Percentiles rank a stretch among this genome's conserved stretches.
phyloP scores from a whole-genome alignment of 2,113 vertebrate genomes.

The Dolichotis patagonum region DNA sequence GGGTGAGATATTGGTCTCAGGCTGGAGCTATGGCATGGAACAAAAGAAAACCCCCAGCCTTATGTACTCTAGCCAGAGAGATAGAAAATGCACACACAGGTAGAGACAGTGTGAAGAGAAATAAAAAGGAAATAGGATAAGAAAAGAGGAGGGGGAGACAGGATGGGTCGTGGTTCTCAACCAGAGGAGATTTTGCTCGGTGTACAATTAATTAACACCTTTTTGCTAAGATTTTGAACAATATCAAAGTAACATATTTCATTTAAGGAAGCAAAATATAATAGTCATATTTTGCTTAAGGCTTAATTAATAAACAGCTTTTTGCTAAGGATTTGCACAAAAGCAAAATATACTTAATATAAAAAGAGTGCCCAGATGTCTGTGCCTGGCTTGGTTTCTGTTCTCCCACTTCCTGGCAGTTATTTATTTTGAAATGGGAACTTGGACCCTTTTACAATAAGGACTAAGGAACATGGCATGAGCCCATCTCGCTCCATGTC shows the following conservation, averaged over 20 bases:
- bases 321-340: not conserved
- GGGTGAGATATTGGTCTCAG: not conserved
- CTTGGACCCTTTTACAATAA: not conserved
- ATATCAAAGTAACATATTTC: not conserved
- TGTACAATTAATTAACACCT: not conserved
- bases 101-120: not conserved
- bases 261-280: not conserved
- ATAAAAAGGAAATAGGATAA: not conserved
- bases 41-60: not conserved
- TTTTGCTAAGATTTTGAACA: not conserved
- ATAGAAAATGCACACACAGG: not conserved
- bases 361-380: not conserved
- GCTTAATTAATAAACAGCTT: not conserved
- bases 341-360: not conserved
- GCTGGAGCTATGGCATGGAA: not conserved
- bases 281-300: not conserved
- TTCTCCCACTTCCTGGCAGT: not conserved
- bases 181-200: not conserved
- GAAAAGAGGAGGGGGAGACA: no score
- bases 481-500: rapidly evolving
- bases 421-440: not conserved
- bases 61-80: not conserved
- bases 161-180: not conserved
- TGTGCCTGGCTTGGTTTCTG: not conserved
- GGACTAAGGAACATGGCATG: not conserved